phyloP scores from a whole-genome alignment of 2,113 vertebrate genomes.

The zebrafish (Danio rerio) region DNA sequence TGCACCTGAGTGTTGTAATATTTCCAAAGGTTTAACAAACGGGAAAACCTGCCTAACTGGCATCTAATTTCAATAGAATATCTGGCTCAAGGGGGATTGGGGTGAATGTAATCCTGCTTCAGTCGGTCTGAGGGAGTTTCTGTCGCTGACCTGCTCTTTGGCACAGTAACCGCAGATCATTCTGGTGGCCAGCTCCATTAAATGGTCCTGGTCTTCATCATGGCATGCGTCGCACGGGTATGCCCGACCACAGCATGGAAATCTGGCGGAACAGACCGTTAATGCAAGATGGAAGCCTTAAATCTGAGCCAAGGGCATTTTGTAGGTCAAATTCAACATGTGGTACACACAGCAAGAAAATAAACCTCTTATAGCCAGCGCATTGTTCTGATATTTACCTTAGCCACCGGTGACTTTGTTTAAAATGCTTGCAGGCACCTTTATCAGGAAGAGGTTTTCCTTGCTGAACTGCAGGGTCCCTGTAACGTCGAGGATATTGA shows the following conservation, averaged over 20 bases:
- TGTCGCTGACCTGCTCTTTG: slow-evolving; percentile 79
- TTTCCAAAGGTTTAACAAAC: not conserved
- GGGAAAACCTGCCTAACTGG: not conserved
- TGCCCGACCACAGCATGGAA: slow-evolving; percentile 80
- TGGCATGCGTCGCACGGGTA: slow-evolving; percentile 82
- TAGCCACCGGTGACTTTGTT: slow-evolving; percentile 82
- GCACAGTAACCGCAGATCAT: slow-evolving; percentile 84
- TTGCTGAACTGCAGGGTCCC: slow-evolving; percentile 77
- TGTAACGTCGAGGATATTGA: slow-evolving; percentile 56
- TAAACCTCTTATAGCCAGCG: not conserved
- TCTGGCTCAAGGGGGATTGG: not conserved
- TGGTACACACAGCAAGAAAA: not conserved
- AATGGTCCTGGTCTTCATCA: slow-evolving; percentile 79
- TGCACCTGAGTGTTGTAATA: not conserved
- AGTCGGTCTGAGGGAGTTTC: not conserved
- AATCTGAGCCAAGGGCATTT: not conserved
- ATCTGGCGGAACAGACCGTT: slow-evolving; percentile 62
- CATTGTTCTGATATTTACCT: slow-evolving; percentile 65
- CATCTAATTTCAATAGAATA: not conserved
- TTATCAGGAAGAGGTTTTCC: slow-evolving; percentile 81
- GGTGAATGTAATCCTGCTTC: not conserved
- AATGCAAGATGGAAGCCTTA: not conserved
- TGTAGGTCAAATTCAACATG: not conserved
- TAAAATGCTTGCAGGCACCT: slow-evolving; percentile 80
- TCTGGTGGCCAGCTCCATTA: slow-evolving; percentile 80